Evolutionary conservation across 1,140 invertebrate genomes (phyloP).

Genomic region (Drosophila murphyi): DNA sequence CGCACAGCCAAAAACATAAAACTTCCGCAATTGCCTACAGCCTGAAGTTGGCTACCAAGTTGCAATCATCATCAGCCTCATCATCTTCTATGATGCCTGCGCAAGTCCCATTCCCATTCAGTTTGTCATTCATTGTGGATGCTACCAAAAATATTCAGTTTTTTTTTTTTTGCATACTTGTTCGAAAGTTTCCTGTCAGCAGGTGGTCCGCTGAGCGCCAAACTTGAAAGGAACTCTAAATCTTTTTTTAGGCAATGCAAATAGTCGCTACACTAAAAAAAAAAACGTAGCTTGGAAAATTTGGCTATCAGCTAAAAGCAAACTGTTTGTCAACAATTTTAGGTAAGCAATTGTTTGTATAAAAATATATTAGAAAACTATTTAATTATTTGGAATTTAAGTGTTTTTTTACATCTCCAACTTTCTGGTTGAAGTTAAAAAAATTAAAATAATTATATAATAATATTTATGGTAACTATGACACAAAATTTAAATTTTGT

Average conservation of each 20-base stretch:
- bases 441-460: no score
- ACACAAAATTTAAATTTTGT: no score
- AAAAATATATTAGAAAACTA: no score
- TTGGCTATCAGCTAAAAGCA: no score
- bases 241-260: conserved; percentile 40
- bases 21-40: conserved; percentile 72
- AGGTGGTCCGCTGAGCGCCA: conserved; percentile 59
- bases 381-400: no score
- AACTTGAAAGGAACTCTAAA: conserved; percentile 64
- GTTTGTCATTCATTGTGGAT: conserved; percentile 52
- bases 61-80: neutral
- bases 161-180: conserved; percentile 1
- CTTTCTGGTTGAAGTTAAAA: no score
- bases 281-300: neutral
- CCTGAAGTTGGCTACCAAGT: conserved; percentile 28
- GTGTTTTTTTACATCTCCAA: no score
- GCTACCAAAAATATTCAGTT: neutral
- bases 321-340: no score
- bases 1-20: conserved; percentile 80
- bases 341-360: no score
- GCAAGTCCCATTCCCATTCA: conserved; percentile 47
- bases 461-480: no score
- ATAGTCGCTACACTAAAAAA: neutral
- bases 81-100: conserved; percentile 11
- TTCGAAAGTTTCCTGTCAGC: conserved; percentile 70